Evolutionary conservation across 2,888 invertebrate genomes (phyloP), one percentile per base, ranked within the genome.

Genomic region (Sarcophaga variegata): DNA sequence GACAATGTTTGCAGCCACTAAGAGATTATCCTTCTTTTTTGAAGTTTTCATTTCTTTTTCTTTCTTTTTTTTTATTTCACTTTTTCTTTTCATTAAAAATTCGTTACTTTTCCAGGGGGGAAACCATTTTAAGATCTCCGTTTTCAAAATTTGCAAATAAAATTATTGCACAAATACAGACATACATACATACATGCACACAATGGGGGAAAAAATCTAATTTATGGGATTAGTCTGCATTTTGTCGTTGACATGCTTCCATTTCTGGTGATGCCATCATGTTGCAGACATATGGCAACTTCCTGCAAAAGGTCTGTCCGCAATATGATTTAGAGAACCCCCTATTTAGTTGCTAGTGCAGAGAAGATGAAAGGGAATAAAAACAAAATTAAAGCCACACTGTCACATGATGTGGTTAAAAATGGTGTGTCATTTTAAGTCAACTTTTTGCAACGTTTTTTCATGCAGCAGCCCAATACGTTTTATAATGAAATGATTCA

Each of bases 1-100:
- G 25, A 49, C 74, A 67, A 54, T 74, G 45, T 37, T n/a, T 78
- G 66, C 70, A 22, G 25, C 66, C 27, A 20, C 62, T 54, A 70
- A 45, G 47, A 82, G 81, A 82, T 85, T 79, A 81, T 81, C 70
- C 70, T 79, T 75, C 75, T 54, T 54, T 54, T 17, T 54, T 75
- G 60, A 22, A 11, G 64, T 66, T 82, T 85, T 70, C 75, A 75
- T 66, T 72, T 27, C 78, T 82, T 70, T 70, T 80, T 76, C 22
- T 22, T 22, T 22, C 22, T 76, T 37, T 66, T 79, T 79, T 63
- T 49, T 14, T 14, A 14, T 49, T 49, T 14, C 14, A 49, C 11
- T 14, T 14, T 49, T 49, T 59, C 22, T 80, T 71, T 82, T 79
- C 67, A 20, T 59, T 75, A 60, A 14, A 63, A 47, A 70, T 27